phyloP scores from a whole-genome alignment of 2,797 vertebrate genomes.

The Octomys mimax region DNA sequence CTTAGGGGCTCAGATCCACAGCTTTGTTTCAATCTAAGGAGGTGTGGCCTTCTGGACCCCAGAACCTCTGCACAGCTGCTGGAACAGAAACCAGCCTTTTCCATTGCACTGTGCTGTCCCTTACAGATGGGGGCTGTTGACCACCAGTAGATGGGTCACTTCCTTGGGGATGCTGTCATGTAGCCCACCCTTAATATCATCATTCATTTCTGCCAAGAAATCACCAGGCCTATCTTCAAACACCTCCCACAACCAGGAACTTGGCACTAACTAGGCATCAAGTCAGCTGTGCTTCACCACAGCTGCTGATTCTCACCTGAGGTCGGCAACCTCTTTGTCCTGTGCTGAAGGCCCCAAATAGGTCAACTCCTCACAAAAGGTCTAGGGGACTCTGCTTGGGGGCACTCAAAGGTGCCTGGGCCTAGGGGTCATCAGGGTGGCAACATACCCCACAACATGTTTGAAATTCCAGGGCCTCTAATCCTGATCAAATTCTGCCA shows the following conservation, averaged over 20 bases:
- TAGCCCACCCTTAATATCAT: background rate
- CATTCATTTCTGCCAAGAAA: background rate
- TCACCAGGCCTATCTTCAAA: background rate
- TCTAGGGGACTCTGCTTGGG: background rate
- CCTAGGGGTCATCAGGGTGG: background rate
- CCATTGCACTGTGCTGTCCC: background rate
- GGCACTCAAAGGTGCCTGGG: background rate
- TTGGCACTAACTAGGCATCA: background rate
- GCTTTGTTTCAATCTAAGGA: background rate
- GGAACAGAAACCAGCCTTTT: background rate
- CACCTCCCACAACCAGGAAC: background rate
- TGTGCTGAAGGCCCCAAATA: background rate
- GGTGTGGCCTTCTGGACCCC: background rate
- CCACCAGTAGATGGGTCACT: background rate
- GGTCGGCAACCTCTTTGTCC: background rate
- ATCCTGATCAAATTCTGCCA: background rate
- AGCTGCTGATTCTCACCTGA: background rate
- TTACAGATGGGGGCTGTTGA: rapidly evolving
- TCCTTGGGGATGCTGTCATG: background rate
- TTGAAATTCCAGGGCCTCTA: background rate
- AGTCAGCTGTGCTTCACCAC: background rate
- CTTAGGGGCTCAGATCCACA: background rate
- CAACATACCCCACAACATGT: background rate
- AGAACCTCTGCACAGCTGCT: background rate
- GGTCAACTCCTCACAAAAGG: background rate